phyloP scores from a whole-genome alignment of 2,113 vertebrate genomes.

The Crotalus tigris region DNA sequence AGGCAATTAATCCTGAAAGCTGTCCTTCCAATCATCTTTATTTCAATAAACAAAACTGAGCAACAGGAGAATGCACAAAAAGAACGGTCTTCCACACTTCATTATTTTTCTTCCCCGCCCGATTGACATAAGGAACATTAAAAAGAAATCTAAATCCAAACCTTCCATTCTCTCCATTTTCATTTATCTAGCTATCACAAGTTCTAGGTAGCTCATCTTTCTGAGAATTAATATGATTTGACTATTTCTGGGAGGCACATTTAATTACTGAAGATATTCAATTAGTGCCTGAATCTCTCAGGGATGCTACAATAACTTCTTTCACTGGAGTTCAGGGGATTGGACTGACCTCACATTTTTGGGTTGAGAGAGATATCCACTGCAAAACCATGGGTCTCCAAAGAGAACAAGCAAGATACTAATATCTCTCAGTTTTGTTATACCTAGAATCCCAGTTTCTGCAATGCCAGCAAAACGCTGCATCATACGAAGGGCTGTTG shows the following conservation, averaged over 20 bases:
- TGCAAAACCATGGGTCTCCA: not conserved
- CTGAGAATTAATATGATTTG: not conserved
- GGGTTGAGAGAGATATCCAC: not conserved
- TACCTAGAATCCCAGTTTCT: slow-evolving; percentile 71
- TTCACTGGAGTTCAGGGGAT: not conserved
- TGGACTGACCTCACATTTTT: not conserved
- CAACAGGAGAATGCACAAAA: not conserved
- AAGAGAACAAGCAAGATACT: not conserved
- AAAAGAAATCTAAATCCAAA: not conserved
- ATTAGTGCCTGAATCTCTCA: not conserved
- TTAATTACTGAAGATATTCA: not conserved
- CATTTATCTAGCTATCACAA: not conserved
- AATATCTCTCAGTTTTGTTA: not conserved
- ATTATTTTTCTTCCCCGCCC: not conserved
- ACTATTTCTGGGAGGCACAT: not conserved
- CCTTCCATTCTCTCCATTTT: not conserved
- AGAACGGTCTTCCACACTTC: not conserved
- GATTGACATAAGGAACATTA: not conserved
- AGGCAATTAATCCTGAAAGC: not conserved
- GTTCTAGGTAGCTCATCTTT: not conserved
- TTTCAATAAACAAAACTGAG: not conserved
- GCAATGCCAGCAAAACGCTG: slow-evolving; percentile 73
- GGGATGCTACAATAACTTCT: not conserved
- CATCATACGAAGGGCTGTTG: slow-evolving; percentile 70
- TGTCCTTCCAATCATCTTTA: not conserved